Percentiles rank a stretch among this genome's conserved stretches.
Conservation (phyloP, 2,888 invertebrate species). For the Oscheius sp. region DNA sequence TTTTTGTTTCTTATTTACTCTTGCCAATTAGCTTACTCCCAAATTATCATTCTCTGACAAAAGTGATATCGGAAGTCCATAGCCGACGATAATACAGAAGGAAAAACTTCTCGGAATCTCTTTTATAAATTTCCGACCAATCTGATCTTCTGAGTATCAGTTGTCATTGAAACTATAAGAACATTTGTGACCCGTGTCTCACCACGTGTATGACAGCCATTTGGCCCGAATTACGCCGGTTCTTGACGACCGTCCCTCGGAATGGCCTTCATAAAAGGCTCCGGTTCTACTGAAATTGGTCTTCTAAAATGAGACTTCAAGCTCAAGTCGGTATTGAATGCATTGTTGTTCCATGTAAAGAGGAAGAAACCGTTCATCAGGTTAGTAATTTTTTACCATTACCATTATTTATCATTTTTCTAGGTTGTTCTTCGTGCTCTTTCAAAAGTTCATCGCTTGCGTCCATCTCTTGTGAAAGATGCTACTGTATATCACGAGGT, state of each 20-base stretch:
- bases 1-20: too few relatives aligned
- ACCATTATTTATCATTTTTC: neutral
- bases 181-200: neutral
- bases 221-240: slow-evolving; percentile 25
- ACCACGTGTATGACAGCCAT: neutral
- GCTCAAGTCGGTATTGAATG: slow-evolving; percentile 56
- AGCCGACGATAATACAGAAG: too few relatives aligned
- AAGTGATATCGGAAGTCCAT: too few relatives aligned
- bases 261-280: slow-evolving; percentile 8
- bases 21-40: too few relatives aligned
- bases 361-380: slow-evolving; percentile 44
- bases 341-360: slow-evolving; percentile 51
- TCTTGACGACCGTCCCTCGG: slow-evolving; percentile 25
- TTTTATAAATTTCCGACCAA: too few relatives aligned
- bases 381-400: slow-evolving; percentile 33
- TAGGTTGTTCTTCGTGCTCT: slow-evolving; percentile 48
- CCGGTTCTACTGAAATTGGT: neutral
- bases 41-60: too few relatives aligned
- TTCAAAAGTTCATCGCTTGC: slow-evolving; percentile 48
- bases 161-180: neutral
- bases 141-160: too few relatives aligned
- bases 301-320: slow-evolving; percentile 51
- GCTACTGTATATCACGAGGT: slow-evolving; percentile 32
- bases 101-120: too few relatives aligned
- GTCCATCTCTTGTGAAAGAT: slow-evolving; percentile 34